Evolutionary conservation across 2,888 invertebrate species (phyloP), one percentile per base, ranked within the genome.

Genomic region (Cosmopolites sordidus): DNA sequence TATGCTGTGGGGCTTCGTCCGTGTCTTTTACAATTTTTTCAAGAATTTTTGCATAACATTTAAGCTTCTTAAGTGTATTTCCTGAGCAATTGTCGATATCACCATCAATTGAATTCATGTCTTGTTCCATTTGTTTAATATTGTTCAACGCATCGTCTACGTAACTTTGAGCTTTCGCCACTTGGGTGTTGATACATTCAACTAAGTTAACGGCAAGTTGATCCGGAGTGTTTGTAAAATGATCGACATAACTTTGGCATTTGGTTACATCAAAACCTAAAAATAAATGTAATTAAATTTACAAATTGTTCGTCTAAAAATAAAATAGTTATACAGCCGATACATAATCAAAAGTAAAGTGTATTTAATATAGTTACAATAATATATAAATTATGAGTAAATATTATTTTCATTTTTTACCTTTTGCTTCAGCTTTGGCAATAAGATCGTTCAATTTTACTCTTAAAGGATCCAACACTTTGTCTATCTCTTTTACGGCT

Each of bases 1-100:
- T 57, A 29, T 51, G 43, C 8, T 40, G 41, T 1, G 57, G 57
- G 4, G 48, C 51, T n/a, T 38, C 37, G 3, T 33, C 41, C n/a
- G 57, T 48, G n/a, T 50, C 54, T 37, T 44, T 15, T 1, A 43
- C 51, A 16, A 57, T 54, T 45, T 44, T 29, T 22, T 41, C 45
- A 1, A 48, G n/a, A 14, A 58, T 27, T 38, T 58, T 54, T 6
- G 48, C 54, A 41, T 58, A 58, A 22, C 58, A 58, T 43, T 44
- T 49, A 1, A 41, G 29, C 33, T 54, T 15, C 15, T 48, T 44
- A 17, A 33, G 39, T 40, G 27, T 39, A 16, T 48, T 56, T 2
- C 51, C 57, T 6, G 6, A 5, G 17, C 57, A 57, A 15, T 54
- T 44, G 18, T 57, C 57, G 12, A 58, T 58, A 8, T 54, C 51